These are phyloP conservation scores for Aleadryas rufinucha DNA, from an alignment of 2,113 vertebrate species.

Conservation along the genomic window DNA sequence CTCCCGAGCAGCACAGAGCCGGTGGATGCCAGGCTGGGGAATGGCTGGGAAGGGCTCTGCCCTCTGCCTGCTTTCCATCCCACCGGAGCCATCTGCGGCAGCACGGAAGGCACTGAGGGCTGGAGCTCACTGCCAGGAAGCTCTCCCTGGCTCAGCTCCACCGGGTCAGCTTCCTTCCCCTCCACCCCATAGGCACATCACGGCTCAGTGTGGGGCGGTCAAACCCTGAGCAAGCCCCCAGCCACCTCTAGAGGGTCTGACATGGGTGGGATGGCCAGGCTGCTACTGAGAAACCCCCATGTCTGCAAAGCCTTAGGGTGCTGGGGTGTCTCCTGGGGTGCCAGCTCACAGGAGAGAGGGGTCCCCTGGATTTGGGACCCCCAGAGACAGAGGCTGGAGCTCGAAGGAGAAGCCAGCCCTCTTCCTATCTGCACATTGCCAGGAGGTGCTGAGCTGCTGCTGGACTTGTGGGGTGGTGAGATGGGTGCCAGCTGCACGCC, in stretches of 20 bases:
- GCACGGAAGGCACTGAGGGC: not conserved
- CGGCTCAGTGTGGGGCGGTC: rapidly evolving
- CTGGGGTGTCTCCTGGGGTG: not conserved
- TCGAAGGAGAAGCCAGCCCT: not conserved
- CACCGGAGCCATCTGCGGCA: not conserved
- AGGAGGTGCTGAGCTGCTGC: rapidly evolving
- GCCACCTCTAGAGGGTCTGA: not conserved
- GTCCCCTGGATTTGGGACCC: not conserved
- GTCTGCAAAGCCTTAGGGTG: not conserved
- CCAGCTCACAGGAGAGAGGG: not conserved
- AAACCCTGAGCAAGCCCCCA: not conserved
- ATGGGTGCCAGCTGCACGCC: rapidly evolving
- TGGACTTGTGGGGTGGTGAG: not conserved
- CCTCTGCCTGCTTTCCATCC: not conserved
- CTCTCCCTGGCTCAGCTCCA: not conserved
- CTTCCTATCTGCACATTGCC: not conserved
- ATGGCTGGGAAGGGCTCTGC: not conserved
- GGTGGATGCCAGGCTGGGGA: not conserved
- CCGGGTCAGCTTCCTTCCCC: not conserved
- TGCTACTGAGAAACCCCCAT: not conserved
- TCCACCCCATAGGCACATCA: not conserved
- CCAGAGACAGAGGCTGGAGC: not conserved
- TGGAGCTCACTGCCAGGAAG: slow-evolving; percentile 1
- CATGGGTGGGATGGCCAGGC: rapidly evolving
- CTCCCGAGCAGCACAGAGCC: not conserved